Evolutionary conservation across 2,797 vertebrate genomes (phyloP), one percentile per base, ranked within the genome.

Genomic region (Lacerta bilineata): DNA sequence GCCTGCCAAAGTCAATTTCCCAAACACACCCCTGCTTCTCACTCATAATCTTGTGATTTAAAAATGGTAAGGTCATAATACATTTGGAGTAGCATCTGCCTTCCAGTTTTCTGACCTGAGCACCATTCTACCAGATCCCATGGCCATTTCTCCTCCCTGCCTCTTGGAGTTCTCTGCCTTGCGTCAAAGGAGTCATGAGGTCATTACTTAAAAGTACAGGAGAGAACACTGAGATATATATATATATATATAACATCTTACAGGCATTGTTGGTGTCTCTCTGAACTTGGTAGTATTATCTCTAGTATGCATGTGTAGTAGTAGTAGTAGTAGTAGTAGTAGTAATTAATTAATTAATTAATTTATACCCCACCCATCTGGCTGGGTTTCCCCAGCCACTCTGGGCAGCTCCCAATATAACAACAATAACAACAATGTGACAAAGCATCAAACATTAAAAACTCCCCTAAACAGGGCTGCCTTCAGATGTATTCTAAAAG

Each of bases 1-100:
- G 23, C 9, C 25, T 66, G 75, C 23, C 90, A 88, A 89, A n/a
- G 3, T 20, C 2, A 13, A 27, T 80, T 88, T 90, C 76, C 61
- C 41, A 5, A 85, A 79, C 59, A 43, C 27, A 71, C 0, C 11
- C n/a, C 10, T 68, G 17, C 7, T n/a, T 74, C 20, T 39, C 39
- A 72, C 8, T 84, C 6, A 59, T 18, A 41, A 0, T 3, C 0
- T 68, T 61, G 18, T 89, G 2, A 84, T 83, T 68, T 41, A 6
- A 17, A 50, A 66, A 43, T 17, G 15, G 39, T 23, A 68, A 18
- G 6, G 36, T 25, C 11, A 68, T 10, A 82, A 41, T 13, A 82
- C 61, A n/a, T 43, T 39, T 68, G 39, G 27, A n/a, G 13, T 17
- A 41, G 2, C 10, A 64, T 23, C 11, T 50, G 76, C 5, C 18